phyloP scores from a whole-genome alignment of 2,113 vertebrate species.

The Lamprologus ornatipinnis region DNA sequence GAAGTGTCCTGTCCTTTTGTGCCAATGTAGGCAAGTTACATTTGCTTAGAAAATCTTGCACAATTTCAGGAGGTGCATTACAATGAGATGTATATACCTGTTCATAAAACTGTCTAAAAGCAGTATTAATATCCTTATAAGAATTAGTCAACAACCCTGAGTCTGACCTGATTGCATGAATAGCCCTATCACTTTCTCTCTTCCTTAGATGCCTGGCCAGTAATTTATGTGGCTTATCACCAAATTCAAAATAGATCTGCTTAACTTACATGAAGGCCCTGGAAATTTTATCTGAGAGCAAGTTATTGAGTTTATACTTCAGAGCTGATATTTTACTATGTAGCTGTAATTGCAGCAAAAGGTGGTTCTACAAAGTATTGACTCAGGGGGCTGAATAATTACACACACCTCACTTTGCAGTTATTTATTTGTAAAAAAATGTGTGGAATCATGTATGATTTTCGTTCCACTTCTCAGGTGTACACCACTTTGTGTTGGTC shows the following conservation, averaged over 20 bases:
- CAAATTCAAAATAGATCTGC: neutral
- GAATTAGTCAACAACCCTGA: neutral
- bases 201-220: neutral
- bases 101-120: too few relatives aligned
- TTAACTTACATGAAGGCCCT: neutral
- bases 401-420: fast-evolving
- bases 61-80: neutral
- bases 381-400: neutral
- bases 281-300: neutral
- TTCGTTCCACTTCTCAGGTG: fast-evolving
- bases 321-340: neutral
- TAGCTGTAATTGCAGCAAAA: neutral
- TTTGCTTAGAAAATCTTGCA: too few relatives aligned
- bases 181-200: neutral
- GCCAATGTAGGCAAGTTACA: too few relatives aligned
- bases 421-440: neutral
- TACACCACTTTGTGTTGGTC: neutral
- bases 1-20: too few relatives aligned
- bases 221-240: neutral
- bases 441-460: neutral
- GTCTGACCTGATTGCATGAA: neutral
- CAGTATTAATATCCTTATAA: too few relatives aligned
- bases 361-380: neutral
- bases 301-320: neutral
- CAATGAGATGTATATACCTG: neutral